These are phyloP conservation scores for Mylabris phalerata DNA, from an alignment of 1,140 invertebrate species.

Conservation along the genomic window DNA sequence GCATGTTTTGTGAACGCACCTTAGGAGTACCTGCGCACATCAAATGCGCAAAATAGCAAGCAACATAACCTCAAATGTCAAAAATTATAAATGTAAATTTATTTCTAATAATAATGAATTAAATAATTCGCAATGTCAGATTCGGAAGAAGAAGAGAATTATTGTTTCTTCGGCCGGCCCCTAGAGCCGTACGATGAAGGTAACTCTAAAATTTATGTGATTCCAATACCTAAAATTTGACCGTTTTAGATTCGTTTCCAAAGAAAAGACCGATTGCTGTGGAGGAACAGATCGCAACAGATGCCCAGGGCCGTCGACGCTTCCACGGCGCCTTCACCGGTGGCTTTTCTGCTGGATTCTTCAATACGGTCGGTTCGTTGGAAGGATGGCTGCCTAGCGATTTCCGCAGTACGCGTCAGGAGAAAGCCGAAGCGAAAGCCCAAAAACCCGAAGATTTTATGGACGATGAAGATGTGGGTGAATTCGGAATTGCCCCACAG, in stretches of 20 bases:
- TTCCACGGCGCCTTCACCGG: conserved; percentile 99
- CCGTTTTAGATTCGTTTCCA: conserved; percentile 61
- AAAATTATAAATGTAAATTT: not conserved
- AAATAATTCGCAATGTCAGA: conserved; percentile 27
- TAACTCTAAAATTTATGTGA: conserved; percentile 35
- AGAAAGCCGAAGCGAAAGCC: conserved; percentile 49
- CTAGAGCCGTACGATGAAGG: conserved; percentile 75
- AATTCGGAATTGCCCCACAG: conserved; percentile 92
- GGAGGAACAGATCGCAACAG: conserved; percentile 85
- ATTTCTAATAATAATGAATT: not conserved
- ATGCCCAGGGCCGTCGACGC: conserved; percentile 80
- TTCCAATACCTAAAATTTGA: conserved; percentile 19
- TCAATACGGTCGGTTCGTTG: conserved; percentile 90
- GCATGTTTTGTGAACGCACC: no score
- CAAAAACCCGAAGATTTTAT: conserved; percentile 91
- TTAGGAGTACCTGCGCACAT: no score
- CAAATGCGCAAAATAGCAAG: no score
- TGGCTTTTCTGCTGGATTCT: conserved; percentile 97
- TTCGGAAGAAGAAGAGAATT: conserved; percentile 59
- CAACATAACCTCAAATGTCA: not conserved
- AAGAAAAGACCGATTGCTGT: conserved; percentile 74
- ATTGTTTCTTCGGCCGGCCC: conserved; percentile 65
- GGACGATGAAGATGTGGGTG: conserved; percentile 95
- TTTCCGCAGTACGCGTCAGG: conserved; percentile 82
- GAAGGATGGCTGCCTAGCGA: conserved; percentile 92